Evolutionary conservation across 2,888 invertebrate species (phyloP), one percentile per base, ranked within the genome.

Genomic region (Drosophila stalkeri): DNA sequence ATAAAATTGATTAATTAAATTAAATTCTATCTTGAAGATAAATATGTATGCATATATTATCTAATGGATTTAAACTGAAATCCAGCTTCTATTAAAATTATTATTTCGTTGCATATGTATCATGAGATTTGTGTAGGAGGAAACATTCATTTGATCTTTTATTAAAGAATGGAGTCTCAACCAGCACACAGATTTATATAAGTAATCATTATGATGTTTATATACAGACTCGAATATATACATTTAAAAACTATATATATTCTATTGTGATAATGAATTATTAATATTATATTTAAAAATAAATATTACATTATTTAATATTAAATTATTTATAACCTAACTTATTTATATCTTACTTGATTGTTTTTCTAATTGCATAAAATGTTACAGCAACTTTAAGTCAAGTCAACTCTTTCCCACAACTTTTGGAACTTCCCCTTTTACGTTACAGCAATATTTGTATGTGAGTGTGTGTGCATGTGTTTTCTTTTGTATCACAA

Each of bases 401-500:
- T 1, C 7, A 31, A 12, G 2, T 2, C 18, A 51, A 35, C 33
- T 20, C 2, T 3, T 49, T 18, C 4, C 1, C 2, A 39, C n/a
- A 33, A 80, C 77, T 64, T 47, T 43, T 66, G 14, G 16, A 60
- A 9, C 80, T n/a, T 2, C 77, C 80, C 68, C 54, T 3, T 9
- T 20, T 9, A 12, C n/a, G 9, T 12, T 6, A 47, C 20, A 39
- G 12, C 23, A 60, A 23, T 11, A 20, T 44, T 7, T 44, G 20
- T 57, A 23, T 16, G 54, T 14, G 35, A 54, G 20, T 61, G 47
- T 47, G 3, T 46, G 44, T 57, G 72, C 67, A 56, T 57, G 64
- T 47, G 31, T 71, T 67, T 61, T 44, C 72, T 68, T 66, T 71
- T 77, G 71, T 67, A 78, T 71, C 78, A 59, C 37, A 78, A 81